phyloP scores from a whole-genome alignment of 2,888 invertebrate species.

The Heteromurus nitidus region DNA sequence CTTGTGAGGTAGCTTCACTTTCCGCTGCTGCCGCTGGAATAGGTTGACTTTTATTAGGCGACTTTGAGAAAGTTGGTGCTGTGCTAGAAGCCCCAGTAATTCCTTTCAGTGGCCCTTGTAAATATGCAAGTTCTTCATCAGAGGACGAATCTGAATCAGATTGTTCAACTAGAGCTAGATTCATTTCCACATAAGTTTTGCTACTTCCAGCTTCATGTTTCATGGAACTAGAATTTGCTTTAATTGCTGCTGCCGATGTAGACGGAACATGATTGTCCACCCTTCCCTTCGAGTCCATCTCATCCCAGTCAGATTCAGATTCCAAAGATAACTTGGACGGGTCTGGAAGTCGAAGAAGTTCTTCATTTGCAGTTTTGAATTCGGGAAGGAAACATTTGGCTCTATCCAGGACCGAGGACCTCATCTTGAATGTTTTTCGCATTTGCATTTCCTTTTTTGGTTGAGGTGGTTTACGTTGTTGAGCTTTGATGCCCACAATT shows the following conservation, averaged over 20 bases:
- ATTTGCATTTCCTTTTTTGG: neutral
- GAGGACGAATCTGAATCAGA: conserved; percentile 51
- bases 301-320: conserved; percentile 34
- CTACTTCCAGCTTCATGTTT: neutral
- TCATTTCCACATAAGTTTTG: conserved; percentile 54
- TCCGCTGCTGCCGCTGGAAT: too few species aligned
- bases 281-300: conserved; percentile 16
- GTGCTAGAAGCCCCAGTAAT: too few species aligned
- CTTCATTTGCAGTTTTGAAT: conserved; percentile 46
- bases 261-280: neutral
- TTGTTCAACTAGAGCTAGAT: conserved; percentile 40
- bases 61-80: too few species aligned
- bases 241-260: neutral
- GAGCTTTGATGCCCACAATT: too few species aligned
- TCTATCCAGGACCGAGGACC: conserved; percentile 30
- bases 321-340: conserved; percentile 46
- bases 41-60: too few species aligned
- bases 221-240: too few species aligned
- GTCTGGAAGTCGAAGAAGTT: conserved; percentile 34
- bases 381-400: conserved; percentile 46
- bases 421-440: conserved; percentile 43
- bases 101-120: conserved; percentile 14
- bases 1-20: too few species aligned
- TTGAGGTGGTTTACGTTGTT: too few species aligned
- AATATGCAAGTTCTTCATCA: conserved; percentile 20